phyloP scores from a whole-genome alignment of 2,113 vertebrate species.

The Phalacrocorax pelagicus region DNA sequence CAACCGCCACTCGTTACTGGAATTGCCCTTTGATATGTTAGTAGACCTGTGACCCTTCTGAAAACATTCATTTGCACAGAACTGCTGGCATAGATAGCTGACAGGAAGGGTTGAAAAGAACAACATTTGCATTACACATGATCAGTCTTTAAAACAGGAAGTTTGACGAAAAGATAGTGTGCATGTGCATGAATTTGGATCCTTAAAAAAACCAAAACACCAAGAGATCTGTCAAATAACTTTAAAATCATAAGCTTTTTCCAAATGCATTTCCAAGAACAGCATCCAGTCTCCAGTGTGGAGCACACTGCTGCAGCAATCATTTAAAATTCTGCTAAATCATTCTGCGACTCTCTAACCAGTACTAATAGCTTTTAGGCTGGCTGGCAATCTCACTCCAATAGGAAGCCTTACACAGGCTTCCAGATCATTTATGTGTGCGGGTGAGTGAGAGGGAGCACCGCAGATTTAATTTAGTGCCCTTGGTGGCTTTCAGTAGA shows the following conservation, averaged over 20 bases:
- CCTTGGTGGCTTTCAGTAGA: constrained; percentile 40
- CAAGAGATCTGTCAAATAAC: background rate
- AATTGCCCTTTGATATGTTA: background rate
- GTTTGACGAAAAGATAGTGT: background rate
- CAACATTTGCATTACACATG: background rate
- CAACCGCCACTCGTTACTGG: background rate
- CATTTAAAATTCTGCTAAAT: constrained; percentile 62
- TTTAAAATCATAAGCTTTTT: background rate
- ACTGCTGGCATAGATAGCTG: background rate
- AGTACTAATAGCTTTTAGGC: constrained; percentile 51
- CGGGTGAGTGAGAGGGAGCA: background rate
- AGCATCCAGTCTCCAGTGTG: background rate
- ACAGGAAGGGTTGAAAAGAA: background rate
- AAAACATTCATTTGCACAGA: background rate
- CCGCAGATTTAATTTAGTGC: constrained; percentile 52
- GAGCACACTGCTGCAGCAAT: background rate
- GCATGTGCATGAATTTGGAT: background rate
- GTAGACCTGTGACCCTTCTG: background rate
- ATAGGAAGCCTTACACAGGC: background rate
- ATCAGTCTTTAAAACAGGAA: background rate
- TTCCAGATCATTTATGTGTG: constrained; percentile 35
- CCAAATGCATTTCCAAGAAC: background rate
- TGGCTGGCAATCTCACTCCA: constrained; percentile 31
- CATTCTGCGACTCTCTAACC: constrained; percentile 31
- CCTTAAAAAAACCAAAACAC: background rate